Evolutionary conservation across 2,113 vertebrate genomes (phyloP).

Genomic region (Trichechus manatus): DNA sequence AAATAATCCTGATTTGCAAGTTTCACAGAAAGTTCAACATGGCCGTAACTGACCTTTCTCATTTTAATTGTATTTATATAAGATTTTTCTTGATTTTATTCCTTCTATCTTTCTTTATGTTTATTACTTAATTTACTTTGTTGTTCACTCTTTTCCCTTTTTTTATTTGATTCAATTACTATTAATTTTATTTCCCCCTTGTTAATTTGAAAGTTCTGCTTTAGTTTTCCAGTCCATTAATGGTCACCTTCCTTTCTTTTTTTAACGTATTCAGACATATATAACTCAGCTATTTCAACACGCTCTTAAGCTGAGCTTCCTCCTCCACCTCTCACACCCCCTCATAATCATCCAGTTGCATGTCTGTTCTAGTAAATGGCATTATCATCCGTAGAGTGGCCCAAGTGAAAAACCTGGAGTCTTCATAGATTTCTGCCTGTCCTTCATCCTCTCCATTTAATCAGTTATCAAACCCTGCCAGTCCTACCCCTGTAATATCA

Average conservation of each 20-base stretch:
- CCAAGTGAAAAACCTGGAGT: neutral
- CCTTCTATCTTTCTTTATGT: neutral
- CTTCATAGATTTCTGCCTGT: neutral
- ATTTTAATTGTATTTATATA: constrained; percentile 18
- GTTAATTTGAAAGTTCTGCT: constrained; percentile 37
- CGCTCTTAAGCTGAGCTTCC: neutral
- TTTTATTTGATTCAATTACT: neutral
- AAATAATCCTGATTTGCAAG: constrained; percentile 16
- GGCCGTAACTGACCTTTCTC: neutral
- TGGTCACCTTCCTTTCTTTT: constrained; percentile 3
- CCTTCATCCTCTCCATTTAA: constrained; percentile 20
- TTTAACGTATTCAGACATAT: neutral
- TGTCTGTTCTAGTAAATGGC: neutral
- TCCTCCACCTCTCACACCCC: neutral
- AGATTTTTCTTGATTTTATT: constrained; percentile 34
- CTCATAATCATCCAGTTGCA: neutral
- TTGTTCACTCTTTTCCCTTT: neutral
- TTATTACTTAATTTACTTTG: constrained; percentile 13
- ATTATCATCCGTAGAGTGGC: neutral
- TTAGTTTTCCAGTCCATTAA: neutral
- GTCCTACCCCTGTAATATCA: neutral
- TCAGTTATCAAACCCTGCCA: neutral
- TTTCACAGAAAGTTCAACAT: constrained; percentile 42
- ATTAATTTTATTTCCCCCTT: constrained; percentile 31
- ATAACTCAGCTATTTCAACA: constrained; percentile 13